Evolutionary conservation across 2,113 vertebrate genomes (phyloP).

Genomic region (Stigmatopora argus): DNA sequence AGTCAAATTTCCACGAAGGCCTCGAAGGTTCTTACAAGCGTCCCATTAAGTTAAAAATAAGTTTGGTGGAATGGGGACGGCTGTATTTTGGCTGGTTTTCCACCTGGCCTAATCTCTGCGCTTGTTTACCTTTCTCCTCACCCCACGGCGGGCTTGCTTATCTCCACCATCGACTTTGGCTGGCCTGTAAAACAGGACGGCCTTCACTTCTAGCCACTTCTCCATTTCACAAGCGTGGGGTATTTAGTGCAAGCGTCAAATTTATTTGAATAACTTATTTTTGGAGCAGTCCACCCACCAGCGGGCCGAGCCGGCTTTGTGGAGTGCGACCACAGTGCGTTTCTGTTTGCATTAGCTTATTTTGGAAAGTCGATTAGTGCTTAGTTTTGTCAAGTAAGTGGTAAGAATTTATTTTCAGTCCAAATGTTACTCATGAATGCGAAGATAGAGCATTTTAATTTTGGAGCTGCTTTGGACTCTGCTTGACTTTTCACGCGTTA

Average conservation of each 20-base stretch:
- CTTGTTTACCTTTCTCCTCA: conserved; percentile 54
- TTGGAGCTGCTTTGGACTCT: not conserved
- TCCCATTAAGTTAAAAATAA: not conserved
- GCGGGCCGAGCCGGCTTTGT: not conserved
- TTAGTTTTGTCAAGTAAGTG: not conserved
- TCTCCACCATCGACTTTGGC: conserved; percentile 41
- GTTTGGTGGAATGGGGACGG: conserved; percentile 9
- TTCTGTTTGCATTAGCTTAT: not conserved
- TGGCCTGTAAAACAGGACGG: conserved; percentile 35
- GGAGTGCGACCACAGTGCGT: not conserved
- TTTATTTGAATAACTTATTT: conserved; percentile 19
- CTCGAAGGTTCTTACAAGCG: too few species aligned
- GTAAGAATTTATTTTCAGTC: too few species aligned
- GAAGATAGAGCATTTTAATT: too few species aligned
- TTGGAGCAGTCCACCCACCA: conserved; percentile 7
- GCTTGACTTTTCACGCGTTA: not conserved
- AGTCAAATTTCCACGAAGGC: too few species aligned
- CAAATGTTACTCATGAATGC: too few species aligned
- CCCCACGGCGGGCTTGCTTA: conserved; percentile 35
- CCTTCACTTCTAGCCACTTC: conserved; percentile 43
- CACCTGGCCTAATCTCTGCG: conserved; percentile 51
- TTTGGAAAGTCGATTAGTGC: not conserved
- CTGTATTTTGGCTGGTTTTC: conserved; percentile 44
- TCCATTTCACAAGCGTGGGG: conserved; percentile 33
- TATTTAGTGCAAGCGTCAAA: conserved; percentile 35